A percentile compares a stretch with the other conserved stretches of the same genome.
These are phyloP conservation scores for Zeus faber DNA, from an alignment of 2,113 vertebrate species.

Conservation along the genomic window DNA sequence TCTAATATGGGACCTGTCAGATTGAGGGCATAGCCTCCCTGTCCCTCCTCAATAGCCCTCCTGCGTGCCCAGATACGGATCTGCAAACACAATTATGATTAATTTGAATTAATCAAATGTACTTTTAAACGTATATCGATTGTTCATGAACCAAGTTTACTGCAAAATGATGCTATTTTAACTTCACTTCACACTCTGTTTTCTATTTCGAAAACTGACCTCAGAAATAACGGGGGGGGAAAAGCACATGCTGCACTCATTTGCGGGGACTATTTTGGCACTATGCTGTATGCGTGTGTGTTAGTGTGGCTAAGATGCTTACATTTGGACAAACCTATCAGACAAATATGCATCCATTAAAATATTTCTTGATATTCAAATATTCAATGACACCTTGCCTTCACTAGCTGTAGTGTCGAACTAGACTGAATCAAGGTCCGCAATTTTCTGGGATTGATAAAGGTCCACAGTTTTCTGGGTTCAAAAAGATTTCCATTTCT, in stretches of 20 bases:
- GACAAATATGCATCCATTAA: background rate
- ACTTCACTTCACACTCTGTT: background rate
- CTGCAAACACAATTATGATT: constrained; percentile 65
- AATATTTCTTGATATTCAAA: background rate
- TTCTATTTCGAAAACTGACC: too few species aligned
- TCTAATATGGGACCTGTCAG: constrained; percentile 78
- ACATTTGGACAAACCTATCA: background rate
- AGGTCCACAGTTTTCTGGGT: too few species aligned
- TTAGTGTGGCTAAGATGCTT: too few species aligned
- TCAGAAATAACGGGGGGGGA: too few species aligned
- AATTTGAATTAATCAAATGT: too few species aligned
- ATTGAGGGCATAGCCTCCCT: constrained; percentile 71
- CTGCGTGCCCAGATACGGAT: constrained; percentile 87
- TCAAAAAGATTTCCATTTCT: too few species aligned
- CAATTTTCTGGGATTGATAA: too few species aligned
- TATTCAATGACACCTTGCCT: background rate
- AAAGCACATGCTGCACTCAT: too few species aligned
- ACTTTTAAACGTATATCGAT: background rate
- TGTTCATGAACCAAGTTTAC: background rate
- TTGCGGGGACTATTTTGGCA: too few species aligned
- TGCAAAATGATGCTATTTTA: background rate
- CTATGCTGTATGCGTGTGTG: too few species aligned
- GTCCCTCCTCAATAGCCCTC: constrained; percentile 56
- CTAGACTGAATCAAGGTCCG: too few species aligned
- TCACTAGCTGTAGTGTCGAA: too few species aligned